Evolutionary conservation across 1,140 invertebrate species (phyloP), one percentile per base, ranked within the genome.

Genomic region (Atta cephalotes): DNA sequence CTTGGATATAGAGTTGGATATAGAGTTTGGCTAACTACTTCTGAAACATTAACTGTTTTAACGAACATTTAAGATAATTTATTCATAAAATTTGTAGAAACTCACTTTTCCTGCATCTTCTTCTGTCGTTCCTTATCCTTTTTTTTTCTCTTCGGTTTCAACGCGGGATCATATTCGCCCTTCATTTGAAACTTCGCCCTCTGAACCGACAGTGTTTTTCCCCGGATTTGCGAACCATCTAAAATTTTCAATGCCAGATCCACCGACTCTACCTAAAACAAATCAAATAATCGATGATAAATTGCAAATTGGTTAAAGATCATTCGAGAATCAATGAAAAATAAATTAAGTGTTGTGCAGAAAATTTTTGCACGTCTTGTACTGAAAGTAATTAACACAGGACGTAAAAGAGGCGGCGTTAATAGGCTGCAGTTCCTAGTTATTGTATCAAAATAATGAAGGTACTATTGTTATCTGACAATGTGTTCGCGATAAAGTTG

Each of bases 141-240:
- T 93, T 97, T 98, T 92, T 98, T 99, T 93, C 98, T 98, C 93
- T 98, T 99, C 3, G 98, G 99, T 94, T 99, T 99, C 58, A 98
- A 96, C 0, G 96, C 96, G 12, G 99, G 99, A 96, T 99, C 98
- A 95, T 98, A 99, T 3, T 16, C 78, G 16, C 99, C 99, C 95
- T 99, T 99, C 96, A 99, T 96, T 93, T 99, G 97, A 93, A 99
- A 99, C 92, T 98, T 97, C 0, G 99, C 99, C 90, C 97, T 96
- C 95, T 99, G 98, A 1, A 99, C 99, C 86, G 97, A 97, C 16
- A 98, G 96, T 81, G 97, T 98, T 56, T 98, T 96, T 0, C 97
- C 98, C 92, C 97, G 96, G 31, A 97, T 94, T 88, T 98, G 96
- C 92, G 96, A 98, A 0, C 98, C 99, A 96, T 99, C 99, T 25